Base-by-base conservation (phyloP, 2,888 invertebrate species). In the Tachina grossa region DNA sequence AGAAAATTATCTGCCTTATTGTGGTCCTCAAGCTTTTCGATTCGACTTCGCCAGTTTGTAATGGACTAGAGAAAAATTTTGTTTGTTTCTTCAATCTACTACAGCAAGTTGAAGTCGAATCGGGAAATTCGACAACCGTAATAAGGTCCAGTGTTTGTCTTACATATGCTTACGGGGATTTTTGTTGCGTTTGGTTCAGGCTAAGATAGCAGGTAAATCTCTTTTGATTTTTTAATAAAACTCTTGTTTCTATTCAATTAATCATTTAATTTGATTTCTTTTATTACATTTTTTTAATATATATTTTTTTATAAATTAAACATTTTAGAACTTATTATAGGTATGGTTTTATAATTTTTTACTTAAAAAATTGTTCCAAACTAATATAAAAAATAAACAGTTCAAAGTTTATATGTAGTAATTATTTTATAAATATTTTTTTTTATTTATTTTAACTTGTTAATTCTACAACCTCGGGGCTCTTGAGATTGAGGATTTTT, bases 381-480 rank as follows among this genome's bases (percentile, higher is more conserved):
- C 31, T 19, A 59, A 79, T 43, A 31, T 47, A 61, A 79, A 75
- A 63, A 47, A 39, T 57, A 59, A 69, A 72, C 39, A 57, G 14
- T 65, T 41, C 71, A 11, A 55, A 31, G n/a, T 43, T 61, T 51
- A 31, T 31, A n/a, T n/a, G n/a, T n/a, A 31, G 31, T 65, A 31
- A 10, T 41, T 65, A 72, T 11, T 22, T 51, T n/a, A 63, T 45
- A 71, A 51, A 41, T 43, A 10, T 55, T 53, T 53, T 11, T 59
- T 39, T 11, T 5, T 14, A 19, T 63, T 63, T 31, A 5, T 6
- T n/a, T n/a, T 39, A 19, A n/a, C 22, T 57, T 57, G 57, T 71
- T 72, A 76, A 82, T 75, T 83, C 75, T 19, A 79, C 82, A 75
- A 85, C 75, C 83, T 72, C 82, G 82, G 85, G 85, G 85, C 85